A percentile compares a stretch with the other conserved stretches of the same genome.
phyloP scores from a whole-genome alignment of 2,888 invertebrate genomes.

The Protonemura montana region DNA sequence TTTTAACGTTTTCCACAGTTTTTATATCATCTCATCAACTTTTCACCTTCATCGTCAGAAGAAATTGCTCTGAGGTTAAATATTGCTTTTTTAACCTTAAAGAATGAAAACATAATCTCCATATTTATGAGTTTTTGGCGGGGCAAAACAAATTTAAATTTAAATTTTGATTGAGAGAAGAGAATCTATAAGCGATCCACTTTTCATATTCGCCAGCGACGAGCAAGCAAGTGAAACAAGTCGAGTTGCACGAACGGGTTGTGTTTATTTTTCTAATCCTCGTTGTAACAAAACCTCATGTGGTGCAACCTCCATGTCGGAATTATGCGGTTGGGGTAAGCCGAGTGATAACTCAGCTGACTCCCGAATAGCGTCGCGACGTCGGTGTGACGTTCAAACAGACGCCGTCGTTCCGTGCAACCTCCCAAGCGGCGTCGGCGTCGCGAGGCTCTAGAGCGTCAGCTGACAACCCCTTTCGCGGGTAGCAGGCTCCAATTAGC shows the following conservation, averaged over 20 bases:
- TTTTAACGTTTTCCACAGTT: neutral
- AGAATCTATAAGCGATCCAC: neutral
- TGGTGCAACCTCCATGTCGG: neutral
- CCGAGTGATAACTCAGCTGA: neutral
- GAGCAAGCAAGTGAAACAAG: neutral
- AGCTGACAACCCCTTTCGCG: neutral
- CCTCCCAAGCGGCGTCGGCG: neutral
- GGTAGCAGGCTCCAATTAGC: neutral
- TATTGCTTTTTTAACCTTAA: conserved; percentile 1
- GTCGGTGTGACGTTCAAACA: conserved; percentile 16
- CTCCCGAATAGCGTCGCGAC: neutral
- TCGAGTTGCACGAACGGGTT: neutral
- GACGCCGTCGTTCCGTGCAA: neutral
- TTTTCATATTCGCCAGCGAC: neutral
- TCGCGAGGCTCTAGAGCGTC: neutral
- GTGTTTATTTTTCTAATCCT: conserved; percentile 19
- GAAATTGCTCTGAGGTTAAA: neutral
- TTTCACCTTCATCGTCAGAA: neutral
- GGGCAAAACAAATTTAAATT: conserved; percentile 13
- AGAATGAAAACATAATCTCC: conserved; percentile 20
- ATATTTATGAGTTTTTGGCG: conserved; percentile 17
- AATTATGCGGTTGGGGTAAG: neutral
- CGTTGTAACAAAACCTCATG: conserved; percentile 1
- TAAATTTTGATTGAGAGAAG: conserved; percentile 24
- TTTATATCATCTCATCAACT: conserved; percentile 7